These are phyloP conservation scores for Larimichthys polyactis DNA, from an alignment of 2,113 vertebrate species.

Conservation along the genomic window DNA sequence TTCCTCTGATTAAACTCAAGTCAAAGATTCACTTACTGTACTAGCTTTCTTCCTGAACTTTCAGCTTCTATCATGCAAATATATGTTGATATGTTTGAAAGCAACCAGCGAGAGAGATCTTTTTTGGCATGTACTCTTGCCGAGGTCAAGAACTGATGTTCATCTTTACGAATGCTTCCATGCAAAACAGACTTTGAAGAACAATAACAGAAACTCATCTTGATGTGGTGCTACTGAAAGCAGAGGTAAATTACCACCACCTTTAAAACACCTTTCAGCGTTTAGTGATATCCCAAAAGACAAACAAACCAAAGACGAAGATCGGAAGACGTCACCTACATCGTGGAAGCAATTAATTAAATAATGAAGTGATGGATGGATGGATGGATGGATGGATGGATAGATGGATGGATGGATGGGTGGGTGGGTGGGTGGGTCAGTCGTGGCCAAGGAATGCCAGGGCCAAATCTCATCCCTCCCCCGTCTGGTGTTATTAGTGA, in stretches of 20 bases:
- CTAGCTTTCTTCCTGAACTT: not conserved
- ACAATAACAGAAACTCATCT: not conserved
- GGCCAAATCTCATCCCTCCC: conserved; percentile 24
- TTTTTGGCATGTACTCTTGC: not conserved
- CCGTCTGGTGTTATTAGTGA: conserved; percentile 33
- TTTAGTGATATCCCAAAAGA: not conserved
- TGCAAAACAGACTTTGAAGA: not conserved
- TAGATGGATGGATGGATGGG: too few relatives aligned
- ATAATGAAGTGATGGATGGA: not conserved
- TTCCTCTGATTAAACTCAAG: not conserved
- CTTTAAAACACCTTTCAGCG: not conserved
- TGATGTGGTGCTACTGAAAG: too few relatives aligned
- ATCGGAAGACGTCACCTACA: not conserved
- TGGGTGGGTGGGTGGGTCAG: not conserved
- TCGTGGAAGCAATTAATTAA: conserved; percentile 7
- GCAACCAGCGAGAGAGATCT: not conserved
- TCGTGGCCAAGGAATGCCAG: conserved; percentile 7
- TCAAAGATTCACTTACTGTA: not conserved
- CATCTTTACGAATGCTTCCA: not conserved
- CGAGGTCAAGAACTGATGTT: not conserved
- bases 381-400: too few relatives aligned
- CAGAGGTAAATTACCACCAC: too few relatives aligned
- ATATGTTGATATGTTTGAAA: not conserved
- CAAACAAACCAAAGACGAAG: not conserved
- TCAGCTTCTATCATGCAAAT: not conserved